Evolutionary conservation across 2,797 vertebrate genomes (phyloP).

Genomic region (Lepilemur ruficaudatus): DNA sequence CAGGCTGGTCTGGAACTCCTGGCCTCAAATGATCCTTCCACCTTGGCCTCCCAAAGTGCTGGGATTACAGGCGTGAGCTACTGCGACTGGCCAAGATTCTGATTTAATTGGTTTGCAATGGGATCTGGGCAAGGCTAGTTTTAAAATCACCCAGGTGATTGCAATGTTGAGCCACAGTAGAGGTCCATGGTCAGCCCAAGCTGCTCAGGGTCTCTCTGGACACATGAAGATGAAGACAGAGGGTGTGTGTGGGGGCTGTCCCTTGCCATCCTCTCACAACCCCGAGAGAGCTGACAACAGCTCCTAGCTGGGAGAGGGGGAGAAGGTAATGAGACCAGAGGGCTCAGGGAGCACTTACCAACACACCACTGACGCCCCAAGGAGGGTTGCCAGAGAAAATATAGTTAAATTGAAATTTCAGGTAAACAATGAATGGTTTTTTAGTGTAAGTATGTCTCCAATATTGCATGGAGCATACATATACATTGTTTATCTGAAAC

Average conservation of each 20-base stretch:
- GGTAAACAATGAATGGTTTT: background rate
- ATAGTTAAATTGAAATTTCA: background rate
- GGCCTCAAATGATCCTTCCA: too few relatives aligned
- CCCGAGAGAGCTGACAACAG: background rate
- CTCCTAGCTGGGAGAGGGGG: background rate
- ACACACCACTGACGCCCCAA: background rate
- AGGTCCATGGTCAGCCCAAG: background rate
- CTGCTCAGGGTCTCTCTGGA: background rate
- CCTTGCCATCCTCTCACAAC: background rate
- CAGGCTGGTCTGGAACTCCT: too few relatives aligned
- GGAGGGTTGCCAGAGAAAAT: background rate
- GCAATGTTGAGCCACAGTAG: background rate
- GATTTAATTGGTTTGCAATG: background rate
- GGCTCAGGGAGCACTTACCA: too few relatives aligned
- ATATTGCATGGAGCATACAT: background rate
- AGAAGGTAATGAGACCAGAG: background rate
- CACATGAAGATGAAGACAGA: background rate
- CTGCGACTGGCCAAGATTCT: background rate
- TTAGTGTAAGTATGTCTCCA: background rate
- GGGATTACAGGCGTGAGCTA: background rate
- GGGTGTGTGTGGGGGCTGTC: background rate
- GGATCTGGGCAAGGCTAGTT: background rate
- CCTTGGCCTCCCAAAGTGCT: background rate
- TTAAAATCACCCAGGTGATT: background rate
- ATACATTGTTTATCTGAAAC: background rate